Conservation (phyloP, 2,888 invertebrate species). For the Aromia moschata region DNA sequence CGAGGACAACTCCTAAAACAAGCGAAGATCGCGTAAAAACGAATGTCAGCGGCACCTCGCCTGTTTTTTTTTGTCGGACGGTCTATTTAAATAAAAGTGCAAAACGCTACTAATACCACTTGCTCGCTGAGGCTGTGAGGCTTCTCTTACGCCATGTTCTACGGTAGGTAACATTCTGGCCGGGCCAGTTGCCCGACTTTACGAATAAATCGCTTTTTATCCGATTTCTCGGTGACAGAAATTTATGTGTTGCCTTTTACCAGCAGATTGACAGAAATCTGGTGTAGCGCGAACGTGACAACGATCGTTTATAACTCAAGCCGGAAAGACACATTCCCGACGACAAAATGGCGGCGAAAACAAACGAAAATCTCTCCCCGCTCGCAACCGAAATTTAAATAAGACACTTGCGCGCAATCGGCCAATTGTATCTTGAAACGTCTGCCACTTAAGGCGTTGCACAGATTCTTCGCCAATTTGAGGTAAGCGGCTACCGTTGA, state of each 20-base stretch:
- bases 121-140: constrained; percentile 47
- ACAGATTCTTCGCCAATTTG: constrained; percentile 31
- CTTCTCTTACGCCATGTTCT: too few species aligned
- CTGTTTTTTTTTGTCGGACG: constrained; percentile 50
- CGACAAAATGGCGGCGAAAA: constrained; percentile 58
- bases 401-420: constrained; percentile 54
- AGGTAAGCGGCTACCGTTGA: constrained; percentile 28
- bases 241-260: constrained; percentile 56
- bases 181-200: constrained; percentile 45
- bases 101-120: constrained; percentile 56
- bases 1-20: constrained; percentile 48
- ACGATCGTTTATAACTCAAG: constrained; percentile 56
- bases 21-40: constrained; percentile 57
- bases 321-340: constrained; percentile 53
- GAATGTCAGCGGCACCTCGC: constrained; percentile 58
- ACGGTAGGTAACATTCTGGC: constrained; percentile 46
- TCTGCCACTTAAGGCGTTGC: constrained; percentile 34
- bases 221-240: constrained; percentile 57
- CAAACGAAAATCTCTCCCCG: constrained; percentile 47
- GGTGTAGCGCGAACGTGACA: constrained; percentile 55
- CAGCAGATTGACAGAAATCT: constrained; percentile 60
- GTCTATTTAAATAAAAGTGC: constrained; percentile 54
- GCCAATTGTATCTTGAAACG: constrained; percentile 51
- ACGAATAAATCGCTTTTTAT: constrained; percentile 62
- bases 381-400: constrained; percentile 57